A percentile compares a stretch with the other conserved stretches of the same genome.
phyloP scores from a whole-genome alignment of 2,113 vertebrate genomes.

The Gadus chalcogrammus region DNA sequence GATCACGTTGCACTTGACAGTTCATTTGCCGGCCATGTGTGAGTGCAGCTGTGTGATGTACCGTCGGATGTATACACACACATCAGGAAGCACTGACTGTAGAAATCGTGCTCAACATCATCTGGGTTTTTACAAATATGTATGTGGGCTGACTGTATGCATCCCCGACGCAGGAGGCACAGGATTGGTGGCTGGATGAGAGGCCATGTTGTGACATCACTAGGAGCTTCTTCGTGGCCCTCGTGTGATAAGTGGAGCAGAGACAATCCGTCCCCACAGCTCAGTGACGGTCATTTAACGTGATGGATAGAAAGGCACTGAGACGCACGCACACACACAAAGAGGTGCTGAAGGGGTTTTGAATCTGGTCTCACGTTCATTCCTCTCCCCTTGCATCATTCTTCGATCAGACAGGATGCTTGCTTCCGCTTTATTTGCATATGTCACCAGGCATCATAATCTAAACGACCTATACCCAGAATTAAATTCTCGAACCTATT shows the following conservation, averaged over 20 bases:
- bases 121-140: too few species aligned
- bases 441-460: too few species aligned
- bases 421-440: too few species aligned
- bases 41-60: slow-evolving; percentile 12
- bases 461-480: too few species aligned
- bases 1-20: neutral
- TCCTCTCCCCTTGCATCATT: slow-evolving; percentile 17
- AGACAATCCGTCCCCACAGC: slow-evolving; percentile 51
- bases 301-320: slow-evolving; percentile 49
- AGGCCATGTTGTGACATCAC: too few species aligned
- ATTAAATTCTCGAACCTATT: too few species aligned
- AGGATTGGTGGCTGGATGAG: too few species aligned
- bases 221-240: slow-evolving; percentile 43
- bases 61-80: too few species aligned
- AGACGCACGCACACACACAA: slow-evolving; percentile 27
- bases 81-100: too few species aligned
- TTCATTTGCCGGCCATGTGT: slow-evolving; percentile 4
- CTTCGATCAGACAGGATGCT: slow-evolving; percentile 26
- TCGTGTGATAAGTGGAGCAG: slow-evolving; percentile 69
- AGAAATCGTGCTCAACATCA: too few species aligned
- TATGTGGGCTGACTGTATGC: too few species aligned
- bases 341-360: slow-evolving; percentile 9
- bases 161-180: too few species aligned
- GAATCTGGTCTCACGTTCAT: slow-evolving; percentile 10
- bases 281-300: slow-evolving; percentile 63